These are phyloP conservation scores for Chloromyia formosa DNA, from an alignment of 2,888 invertebrate genomes.

Conservation along the genomic window DNA sequence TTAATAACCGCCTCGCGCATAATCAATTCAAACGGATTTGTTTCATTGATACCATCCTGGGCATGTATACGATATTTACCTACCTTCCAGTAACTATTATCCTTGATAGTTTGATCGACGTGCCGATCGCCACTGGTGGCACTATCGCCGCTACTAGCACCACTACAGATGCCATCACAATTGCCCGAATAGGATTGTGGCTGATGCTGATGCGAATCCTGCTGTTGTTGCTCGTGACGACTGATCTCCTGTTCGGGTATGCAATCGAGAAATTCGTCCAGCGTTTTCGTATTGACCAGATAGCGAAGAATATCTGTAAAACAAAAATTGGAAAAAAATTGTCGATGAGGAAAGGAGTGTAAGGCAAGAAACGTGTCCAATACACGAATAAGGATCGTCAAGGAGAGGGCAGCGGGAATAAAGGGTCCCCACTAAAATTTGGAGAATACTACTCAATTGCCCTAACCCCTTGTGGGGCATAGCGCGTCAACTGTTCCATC, in stretches of 20 bases:
- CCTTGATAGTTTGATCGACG: too few species aligned
- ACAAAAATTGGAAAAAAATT: conserved; percentile 3
- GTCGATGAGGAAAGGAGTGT: background rate
- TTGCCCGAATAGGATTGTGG: too few species aligned
- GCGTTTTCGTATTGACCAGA: conserved; percentile 58
- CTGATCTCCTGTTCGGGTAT: conserved; percentile 61
- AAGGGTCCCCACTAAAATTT: too few species aligned
- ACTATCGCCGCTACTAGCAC: too few species aligned
- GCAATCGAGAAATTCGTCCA: conserved; percentile 61
- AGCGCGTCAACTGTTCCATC: too few species aligned
- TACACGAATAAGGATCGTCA: too few species aligned
- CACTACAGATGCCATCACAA: too few species aligned
- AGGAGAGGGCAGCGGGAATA: too few species aligned
- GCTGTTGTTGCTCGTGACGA: conserved; percentile 53
- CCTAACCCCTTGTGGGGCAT: too few species aligned
- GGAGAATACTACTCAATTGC: too few species aligned
- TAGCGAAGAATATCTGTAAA: conserved; percentile 59
- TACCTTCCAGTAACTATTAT: background rate
- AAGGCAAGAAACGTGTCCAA: background rate
- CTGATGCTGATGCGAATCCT: too few species aligned
- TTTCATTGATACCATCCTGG: conserved; percentile 61
- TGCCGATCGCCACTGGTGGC: too few species aligned
- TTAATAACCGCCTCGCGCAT: conserved; percentile 66
- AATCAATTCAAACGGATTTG: conserved; percentile 61
- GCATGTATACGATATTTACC: conserved; percentile 4